Conservation (phyloP, 2,113 vertebrate species). For the Syngnathus floridae region DNA sequence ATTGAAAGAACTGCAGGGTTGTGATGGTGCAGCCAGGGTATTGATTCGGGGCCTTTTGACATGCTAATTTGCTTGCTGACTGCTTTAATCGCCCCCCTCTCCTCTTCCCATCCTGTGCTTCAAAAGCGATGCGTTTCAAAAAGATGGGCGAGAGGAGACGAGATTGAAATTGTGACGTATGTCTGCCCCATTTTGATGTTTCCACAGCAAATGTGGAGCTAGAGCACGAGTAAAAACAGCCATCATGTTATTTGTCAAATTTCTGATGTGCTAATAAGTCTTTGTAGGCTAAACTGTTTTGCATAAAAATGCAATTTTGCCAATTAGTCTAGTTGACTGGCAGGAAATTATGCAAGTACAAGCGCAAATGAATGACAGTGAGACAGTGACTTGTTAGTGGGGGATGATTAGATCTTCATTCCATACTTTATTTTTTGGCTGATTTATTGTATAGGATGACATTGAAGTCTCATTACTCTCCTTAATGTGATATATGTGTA, state of each 20-base stretch:
- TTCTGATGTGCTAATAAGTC: not conserved
- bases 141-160: slow-evolving; percentile 28
- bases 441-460: not conserved
- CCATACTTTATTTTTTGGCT: not conserved
- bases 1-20: slow-evolving; percentile 47
- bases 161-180: slow-evolving; percentile 22
- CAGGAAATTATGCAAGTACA: slow-evolving; percentile 5
- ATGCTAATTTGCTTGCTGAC: slow-evolving; percentile 80
- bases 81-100: slow-evolving; percentile 71
- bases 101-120: slow-evolving; percentile 69
- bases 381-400: not conserved
- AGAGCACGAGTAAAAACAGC: slow-evolving; percentile 5
- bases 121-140: slow-evolving; percentile 79
- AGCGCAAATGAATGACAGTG: not conserved
- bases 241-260: slow-evolving; percentile 6
- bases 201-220: slow-evolving; percentile 11
- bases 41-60: slow-evolving; percentile 82
- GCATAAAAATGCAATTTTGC: not conserved
- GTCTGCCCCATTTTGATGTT: slow-evolving; percentile 8
- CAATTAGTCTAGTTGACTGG: slow-evolving; percentile 5
- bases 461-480: not conserved
- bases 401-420: not conserved
- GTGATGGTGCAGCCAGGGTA: slow-evolving; percentile 68
- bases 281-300: not conserved
- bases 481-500: not conserved